Conservation (phyloP, 2,888 invertebrate genomes). For the Pterostichus niger region DNA sequence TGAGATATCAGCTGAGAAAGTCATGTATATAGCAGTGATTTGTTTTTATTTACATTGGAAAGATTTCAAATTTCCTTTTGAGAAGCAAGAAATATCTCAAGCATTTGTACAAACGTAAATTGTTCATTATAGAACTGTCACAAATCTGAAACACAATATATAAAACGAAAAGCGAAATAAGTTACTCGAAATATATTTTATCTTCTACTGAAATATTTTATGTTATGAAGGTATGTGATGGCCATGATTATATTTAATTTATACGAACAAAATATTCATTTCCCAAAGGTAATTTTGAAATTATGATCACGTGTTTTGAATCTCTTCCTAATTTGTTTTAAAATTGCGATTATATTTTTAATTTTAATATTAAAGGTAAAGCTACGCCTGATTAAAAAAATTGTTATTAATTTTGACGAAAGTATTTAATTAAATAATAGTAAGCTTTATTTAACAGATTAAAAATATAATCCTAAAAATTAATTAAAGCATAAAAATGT, state of each 20-base stretch:
- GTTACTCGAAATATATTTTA: too few species aligned
- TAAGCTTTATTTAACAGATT: neutral
- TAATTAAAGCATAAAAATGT: constrained; percentile 21
- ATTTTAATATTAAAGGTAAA: neutral
- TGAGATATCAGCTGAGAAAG: neutral
- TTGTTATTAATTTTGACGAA: neutral
- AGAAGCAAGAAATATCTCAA: constrained; percentile 21
- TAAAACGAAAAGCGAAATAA: neutral
- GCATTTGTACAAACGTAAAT: constrained; percentile 20
- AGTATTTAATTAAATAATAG: constrained; percentile 20
- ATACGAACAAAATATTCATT: too few species aligned
- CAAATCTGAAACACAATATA: constrained; percentile 27
- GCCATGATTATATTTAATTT: too few species aligned
- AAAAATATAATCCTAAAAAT: constrained; percentile 26
- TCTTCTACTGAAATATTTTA: too few species aligned
- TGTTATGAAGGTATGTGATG: too few species aligned
- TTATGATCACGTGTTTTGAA: too few species aligned
- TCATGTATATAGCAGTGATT: neutral
- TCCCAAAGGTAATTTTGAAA: too few species aligned
- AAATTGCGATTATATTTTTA: neutral
- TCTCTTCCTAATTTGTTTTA: neutral
- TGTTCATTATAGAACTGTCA: constrained; percentile 47
- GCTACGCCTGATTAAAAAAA: too few species aligned
- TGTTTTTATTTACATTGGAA: constrained; percentile 37
- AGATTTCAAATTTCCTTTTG: constrained; percentile 27